Conservation (phyloP, 1,140 invertebrate species). For the Caenorhabditis remanei region DNA sequence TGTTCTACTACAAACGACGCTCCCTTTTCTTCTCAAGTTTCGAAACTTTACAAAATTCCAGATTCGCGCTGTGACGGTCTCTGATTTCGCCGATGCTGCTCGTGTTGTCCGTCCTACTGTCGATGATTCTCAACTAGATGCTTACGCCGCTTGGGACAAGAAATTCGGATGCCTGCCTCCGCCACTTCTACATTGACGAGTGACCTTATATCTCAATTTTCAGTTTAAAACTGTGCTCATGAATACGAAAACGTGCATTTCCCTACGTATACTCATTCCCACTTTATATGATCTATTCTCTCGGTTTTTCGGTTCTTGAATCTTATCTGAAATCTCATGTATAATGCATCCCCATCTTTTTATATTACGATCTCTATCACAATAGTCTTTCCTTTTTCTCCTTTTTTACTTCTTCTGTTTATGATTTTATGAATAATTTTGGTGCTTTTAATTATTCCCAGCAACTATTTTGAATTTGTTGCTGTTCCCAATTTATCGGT, state of each 20-base stretch:
- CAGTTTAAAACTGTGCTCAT: neutral
- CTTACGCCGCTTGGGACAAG: conserved; percentile 65
- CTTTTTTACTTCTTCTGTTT: neutral
- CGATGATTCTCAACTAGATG: conserved; percentile 57
- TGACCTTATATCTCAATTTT: neutral
- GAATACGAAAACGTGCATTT: neutral
- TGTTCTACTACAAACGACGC: neutral
- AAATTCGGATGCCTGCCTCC: conserved; percentile 66
- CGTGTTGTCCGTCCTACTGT: conserved; percentile 65
- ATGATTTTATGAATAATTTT: no score
- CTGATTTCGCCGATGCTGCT: conserved; percentile 59
- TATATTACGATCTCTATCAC: conserved; percentile 1
- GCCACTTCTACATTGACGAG: neutral
- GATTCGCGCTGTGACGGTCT: conserved; percentile 61
- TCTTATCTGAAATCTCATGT: conserved; percentile 6
- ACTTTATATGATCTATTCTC: neutral
- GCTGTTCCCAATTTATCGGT: no score
- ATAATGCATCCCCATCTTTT: conserved; percentile 10
- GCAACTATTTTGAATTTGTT: no score
- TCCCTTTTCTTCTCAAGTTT: neutral
- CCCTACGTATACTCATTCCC: neutral
- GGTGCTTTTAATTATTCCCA: no score
- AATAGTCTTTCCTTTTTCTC: neutral
- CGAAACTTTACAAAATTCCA: conserved; percentile 43
- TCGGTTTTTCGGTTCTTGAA: neutral